Evolutionary conservation across 2,797 vertebrate genomes (phyloP).

Genomic region (Spinus pinus): DNA sequence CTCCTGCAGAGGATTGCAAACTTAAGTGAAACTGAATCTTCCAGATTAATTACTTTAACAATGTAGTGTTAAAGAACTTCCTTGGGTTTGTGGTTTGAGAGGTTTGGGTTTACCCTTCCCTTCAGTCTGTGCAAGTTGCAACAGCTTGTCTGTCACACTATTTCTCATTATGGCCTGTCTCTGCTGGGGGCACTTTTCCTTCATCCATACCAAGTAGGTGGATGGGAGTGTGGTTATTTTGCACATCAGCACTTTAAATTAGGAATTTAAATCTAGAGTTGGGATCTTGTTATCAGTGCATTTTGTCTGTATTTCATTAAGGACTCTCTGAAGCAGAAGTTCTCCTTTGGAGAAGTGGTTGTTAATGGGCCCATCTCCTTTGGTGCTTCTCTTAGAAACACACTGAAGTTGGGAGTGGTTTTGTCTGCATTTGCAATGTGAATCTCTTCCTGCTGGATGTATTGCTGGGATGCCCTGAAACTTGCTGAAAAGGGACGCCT

Average conservation of each 20-base stretch:
- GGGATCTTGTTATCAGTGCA: not conserved
- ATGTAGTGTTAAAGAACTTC: not conserved
- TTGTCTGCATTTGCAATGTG: not conserved
- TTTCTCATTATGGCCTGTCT: not conserved
- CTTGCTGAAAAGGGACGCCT: not conserved
- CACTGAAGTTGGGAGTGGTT: not conserved
- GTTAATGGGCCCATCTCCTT: not conserved
- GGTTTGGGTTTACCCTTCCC: not conserved
- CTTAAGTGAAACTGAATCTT: not conserved
- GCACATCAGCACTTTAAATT: not conserved
- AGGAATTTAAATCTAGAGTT: not conserved
- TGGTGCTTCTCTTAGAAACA: not conserved
- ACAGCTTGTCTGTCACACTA: fast-evolving
- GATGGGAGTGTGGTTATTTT: not conserved
- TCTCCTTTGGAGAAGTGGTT: not conserved
- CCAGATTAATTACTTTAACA: not conserved
- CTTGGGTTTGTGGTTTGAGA: not conserved
- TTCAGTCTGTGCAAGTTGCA: not conserved
- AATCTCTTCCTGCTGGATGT: not conserved
- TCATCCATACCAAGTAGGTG: not conserved
- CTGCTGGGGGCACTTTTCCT: not conserved
- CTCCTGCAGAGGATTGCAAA: not conserved
- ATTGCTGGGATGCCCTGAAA: fast-evolving
- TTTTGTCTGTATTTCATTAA: not conserved
- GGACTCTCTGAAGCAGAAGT: not conserved